phyloP scores from a whole-genome alignment of 2,797 vertebrate genomes.

The Sphaeramia orbicularis region DNA sequence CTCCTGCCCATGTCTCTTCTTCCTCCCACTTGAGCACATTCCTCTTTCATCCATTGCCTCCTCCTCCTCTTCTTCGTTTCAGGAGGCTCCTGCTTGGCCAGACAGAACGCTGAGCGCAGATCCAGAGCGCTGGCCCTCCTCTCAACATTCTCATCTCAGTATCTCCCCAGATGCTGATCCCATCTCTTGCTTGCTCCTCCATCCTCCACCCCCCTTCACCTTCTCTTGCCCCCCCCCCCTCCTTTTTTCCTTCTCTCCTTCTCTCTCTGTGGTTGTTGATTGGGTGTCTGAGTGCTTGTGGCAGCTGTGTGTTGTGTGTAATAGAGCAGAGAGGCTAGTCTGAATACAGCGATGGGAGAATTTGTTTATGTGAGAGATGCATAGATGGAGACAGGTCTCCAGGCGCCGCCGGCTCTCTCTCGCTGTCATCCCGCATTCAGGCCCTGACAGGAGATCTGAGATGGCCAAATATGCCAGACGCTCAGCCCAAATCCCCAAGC shows the following conservation, averaged over 20 bases:
- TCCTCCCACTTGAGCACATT: conserved; percentile 63
- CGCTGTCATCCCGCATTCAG: conserved; percentile 94
- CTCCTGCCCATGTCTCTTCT: conserved; percentile 48
- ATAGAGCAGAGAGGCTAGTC: conserved; percentile 99
- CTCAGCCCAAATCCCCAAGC: conserved; percentile 81
- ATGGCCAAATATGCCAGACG: conserved; percentile 89
- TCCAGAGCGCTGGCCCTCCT: conserved; percentile 76
- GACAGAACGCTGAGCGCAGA: conserved; percentile 88
- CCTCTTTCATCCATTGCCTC: conserved; percentile 61
- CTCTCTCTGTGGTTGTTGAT: conserved; percentile 95
- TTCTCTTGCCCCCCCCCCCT: conserved; percentile 68
- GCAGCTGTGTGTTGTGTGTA: conserved; percentile 99
- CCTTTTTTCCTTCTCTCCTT: conserved; percentile 82
- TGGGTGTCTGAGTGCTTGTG: conserved; percentile 99
- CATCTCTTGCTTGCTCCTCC: conserved; percentile 56
- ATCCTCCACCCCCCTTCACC: conserved; percentile 63
- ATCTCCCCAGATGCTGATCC: conserved; percentile 65
- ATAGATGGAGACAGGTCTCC: conserved; percentile 96
- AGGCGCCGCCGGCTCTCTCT: conserved; percentile 86
- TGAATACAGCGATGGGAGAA: conserved; percentile 99
- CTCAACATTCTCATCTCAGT: conserved; percentile 75
- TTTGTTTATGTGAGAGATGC: conserved; percentile 99
- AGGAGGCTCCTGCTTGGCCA: conserved; percentile 87
- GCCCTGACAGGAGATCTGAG: conserved; percentile 92
- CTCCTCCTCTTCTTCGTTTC: conserved; percentile 55